Conservation (phyloP, 1,140 invertebrate species). For the Hyphantria cunea region DNA sequence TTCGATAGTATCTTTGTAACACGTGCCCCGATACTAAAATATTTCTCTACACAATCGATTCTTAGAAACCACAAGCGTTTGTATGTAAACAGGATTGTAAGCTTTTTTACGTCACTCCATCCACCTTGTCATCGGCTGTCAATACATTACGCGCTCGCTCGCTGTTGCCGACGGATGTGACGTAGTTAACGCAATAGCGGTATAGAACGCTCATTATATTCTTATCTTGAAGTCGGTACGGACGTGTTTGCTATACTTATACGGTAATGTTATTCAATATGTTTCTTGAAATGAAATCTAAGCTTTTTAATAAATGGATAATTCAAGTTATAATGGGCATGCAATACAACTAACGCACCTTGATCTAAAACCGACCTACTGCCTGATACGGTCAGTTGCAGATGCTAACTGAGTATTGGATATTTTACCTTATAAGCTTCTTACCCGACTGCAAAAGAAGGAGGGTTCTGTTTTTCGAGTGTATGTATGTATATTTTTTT, state of each 20-base stretch:
- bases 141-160: constrained; percentile 28
- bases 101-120: constrained; percentile 18
- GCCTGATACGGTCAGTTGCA: no score
- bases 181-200: constrained; percentile 33
- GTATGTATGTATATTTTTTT: no score
- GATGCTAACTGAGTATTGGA: no score
- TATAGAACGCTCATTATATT: constrained; percentile 25
- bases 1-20: not conserved
- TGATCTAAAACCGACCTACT: no score
- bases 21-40: not conserved
- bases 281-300: no score
- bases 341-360: no score
- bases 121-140: constrained; percentile 34
- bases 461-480: no score
- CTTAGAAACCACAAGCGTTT: constrained; percentile 9
- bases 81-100: constrained; percentile 25
- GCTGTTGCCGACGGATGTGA: constrained; percentile 44
- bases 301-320: no score
- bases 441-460: no score
- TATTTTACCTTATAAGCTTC: no score
- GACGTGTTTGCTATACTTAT: constrained; percentile 12
- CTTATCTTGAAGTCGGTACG: not conserved
- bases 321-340: no score
- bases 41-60: not conserved
- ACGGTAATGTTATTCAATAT: no score